Conservation (phyloP, 2,888 invertebrate species). For the Calameuta filiformis region DNA sequence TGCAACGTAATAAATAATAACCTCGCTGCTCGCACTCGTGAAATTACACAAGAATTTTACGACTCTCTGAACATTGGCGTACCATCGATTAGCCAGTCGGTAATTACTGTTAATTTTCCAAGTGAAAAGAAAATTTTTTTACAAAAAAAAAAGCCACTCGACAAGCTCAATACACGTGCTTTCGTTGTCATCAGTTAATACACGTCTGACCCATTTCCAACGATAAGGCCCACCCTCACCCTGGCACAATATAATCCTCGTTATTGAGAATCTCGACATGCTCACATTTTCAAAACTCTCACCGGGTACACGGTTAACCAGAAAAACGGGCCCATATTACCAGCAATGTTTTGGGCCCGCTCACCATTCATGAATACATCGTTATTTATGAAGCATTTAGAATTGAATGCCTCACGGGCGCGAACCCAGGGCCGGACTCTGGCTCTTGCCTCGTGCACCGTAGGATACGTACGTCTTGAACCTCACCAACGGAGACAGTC, state of each 20-base stretch:
- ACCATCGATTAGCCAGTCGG: neutral
- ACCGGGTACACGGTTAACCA: neutral
- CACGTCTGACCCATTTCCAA: neutral
- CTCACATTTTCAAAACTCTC: neutral
- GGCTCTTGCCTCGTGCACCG: neutral
- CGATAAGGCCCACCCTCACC: neutral
- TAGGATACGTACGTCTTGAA: neutral
- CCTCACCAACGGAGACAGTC: neutral
- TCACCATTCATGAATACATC: slow-evolving; percentile 33
- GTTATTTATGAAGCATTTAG: slow-evolving; percentile 37
- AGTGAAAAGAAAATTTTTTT: neutral
- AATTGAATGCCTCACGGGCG: slow-evolving; percentile 36
- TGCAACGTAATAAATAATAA: slow-evolving; percentile 32
- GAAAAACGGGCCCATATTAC: neutral
- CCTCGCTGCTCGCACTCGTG: neutral
- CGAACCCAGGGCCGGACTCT: slow-evolving; percentile 20
- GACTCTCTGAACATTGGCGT: neutral
- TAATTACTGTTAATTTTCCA: neutral
- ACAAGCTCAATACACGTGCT: neutral
- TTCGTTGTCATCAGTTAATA: neutral
- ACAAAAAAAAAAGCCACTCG: neutral
- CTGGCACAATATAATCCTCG: neutral
- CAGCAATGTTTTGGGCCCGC: neutral
- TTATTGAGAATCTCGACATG: neutral
- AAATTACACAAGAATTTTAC: neutral